Percentiles rank a stretch among this genome's conserved stretches.
Evolutionary conservation across 2,113 vertebrate genomes (phyloP).

Genomic region (Etheostoma spectabile): DNA sequence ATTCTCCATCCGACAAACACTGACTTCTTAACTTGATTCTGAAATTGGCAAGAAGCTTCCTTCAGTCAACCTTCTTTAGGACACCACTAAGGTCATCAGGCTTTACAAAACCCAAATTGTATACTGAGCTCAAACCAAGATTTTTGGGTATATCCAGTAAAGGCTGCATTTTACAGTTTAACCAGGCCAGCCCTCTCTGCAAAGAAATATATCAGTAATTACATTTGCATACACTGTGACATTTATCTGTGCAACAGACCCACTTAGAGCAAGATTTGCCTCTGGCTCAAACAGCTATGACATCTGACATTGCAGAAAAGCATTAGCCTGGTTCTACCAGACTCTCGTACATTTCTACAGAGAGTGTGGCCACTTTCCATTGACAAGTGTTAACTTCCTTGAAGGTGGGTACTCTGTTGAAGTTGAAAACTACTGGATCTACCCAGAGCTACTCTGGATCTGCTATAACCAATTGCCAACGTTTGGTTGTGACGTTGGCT

Average conservation of each 20-base stretch:
- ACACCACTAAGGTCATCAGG: not conserved
- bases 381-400: too few species aligned
- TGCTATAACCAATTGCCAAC: too few species aligned
- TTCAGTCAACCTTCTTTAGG: not conserved
- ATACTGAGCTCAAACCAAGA: not conserved
- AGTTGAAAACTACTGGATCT: too few species aligned
- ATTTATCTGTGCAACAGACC: constrained; percentile 1
- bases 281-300: constrained; percentile 3
- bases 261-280: not conserved
- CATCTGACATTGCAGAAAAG: not conserved
- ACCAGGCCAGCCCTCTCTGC: not conserved
- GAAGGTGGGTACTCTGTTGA: too few species aligned
- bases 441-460: too few species aligned
- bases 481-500: too few species aligned
- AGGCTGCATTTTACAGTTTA: not conserved
- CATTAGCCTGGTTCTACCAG: not conserved
- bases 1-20: not conserved
- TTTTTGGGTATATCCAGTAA: not conserved
- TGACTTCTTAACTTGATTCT: not conserved
- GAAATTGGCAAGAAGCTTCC: not conserved
- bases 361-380: too few species aligned
- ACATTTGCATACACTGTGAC: not conserved
- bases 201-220: not conserved
- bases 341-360: too few species aligned
- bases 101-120: not conserved